Percentiles rank a stretch among this genome's conserved stretches.
Evolutionary conservation across 2,113 vertebrate species (phyloP).

Genomic region (Turnix velox): DNA sequence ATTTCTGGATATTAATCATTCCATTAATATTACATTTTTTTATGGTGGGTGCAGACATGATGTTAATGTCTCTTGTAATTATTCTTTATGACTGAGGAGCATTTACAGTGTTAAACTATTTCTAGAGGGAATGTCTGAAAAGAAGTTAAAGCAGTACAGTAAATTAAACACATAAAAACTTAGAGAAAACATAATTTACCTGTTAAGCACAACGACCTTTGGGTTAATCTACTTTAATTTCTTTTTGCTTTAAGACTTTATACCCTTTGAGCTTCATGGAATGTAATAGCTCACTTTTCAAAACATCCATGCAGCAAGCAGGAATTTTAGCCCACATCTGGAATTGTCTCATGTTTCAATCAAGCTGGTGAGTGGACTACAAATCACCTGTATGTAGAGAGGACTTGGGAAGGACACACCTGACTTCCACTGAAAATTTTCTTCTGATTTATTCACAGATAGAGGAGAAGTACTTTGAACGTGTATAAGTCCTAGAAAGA

Average conservation of each 20-base stretch:
- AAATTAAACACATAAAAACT: background rate
- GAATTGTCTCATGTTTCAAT: background rate
- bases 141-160: background rate
- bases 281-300: background rate
- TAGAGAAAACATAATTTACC: background rate
- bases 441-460: constrained; percentile 15
- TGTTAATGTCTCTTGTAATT: background rate
- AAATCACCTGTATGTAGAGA: background rate
- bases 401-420: background rate
- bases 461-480: background rate
- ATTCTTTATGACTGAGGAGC: background rate
- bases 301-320: background rate
- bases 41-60: background rate
- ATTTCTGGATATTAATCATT: background rate
- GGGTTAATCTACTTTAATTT: background rate
- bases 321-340: background rate
- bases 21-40: background rate
- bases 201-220: background rate
- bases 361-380: background rate
- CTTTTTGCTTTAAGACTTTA: background rate
- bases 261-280: background rate
- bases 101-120: background rate
- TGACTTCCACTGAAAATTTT: background rate
- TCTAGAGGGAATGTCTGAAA: background rate
- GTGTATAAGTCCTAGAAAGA: background rate